Conservation (phyloP, 2,888 invertebrate species). For the Acleris sparsana region DNA sequence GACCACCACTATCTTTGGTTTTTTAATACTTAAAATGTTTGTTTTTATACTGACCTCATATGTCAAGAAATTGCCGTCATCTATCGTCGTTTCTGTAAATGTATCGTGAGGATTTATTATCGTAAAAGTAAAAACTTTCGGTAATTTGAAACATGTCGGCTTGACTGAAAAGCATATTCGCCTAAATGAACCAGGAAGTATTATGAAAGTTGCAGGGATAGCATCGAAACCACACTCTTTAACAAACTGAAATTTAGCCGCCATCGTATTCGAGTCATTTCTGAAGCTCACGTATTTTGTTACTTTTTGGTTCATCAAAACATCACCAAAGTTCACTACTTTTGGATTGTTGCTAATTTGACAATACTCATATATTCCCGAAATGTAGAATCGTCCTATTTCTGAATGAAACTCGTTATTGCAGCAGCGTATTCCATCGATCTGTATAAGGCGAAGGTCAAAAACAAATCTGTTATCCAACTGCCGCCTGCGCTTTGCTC, state of each 20-base stretch:
- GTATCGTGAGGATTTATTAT: constrained; percentile 61
- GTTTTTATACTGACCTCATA: constrained; percentile 56
- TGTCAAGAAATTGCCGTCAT: constrained; percentile 53
- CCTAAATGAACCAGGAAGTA: constrained; percentile 64
- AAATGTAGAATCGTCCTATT: constrained; percentile 80
- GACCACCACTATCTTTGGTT: constrained; percentile 44
- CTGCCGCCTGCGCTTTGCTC: constrained; percentile 55
- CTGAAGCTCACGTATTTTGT: constrained; percentile 65
- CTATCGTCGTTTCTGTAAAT: constrained; percentile 39
- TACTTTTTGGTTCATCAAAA: constrained; percentile 62
- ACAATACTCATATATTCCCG: constrained; percentile 81
- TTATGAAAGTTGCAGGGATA: constrained; percentile 59
- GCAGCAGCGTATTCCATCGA: constrained; percentile 67
- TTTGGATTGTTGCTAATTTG: constrained; percentile 74
- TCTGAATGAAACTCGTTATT: constrained; percentile 68
- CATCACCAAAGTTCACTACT: constrained; percentile 69
- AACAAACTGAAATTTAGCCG: constrained; percentile 67
- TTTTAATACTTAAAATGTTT: constrained; percentile 55
- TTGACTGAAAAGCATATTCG: constrained; percentile 56
- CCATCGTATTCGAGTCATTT: constrained; percentile 69
- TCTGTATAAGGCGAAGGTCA: constrained; percentile 68
- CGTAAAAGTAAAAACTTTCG: constrained; percentile 55
- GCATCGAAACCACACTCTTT: constrained; percentile 68
- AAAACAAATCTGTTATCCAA: constrained; percentile 67
- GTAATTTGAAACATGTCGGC: constrained; percentile 60